Evolutionary conservation across 2,888 invertebrate species (phyloP).

Genomic region (Patella depressa): DNA sequence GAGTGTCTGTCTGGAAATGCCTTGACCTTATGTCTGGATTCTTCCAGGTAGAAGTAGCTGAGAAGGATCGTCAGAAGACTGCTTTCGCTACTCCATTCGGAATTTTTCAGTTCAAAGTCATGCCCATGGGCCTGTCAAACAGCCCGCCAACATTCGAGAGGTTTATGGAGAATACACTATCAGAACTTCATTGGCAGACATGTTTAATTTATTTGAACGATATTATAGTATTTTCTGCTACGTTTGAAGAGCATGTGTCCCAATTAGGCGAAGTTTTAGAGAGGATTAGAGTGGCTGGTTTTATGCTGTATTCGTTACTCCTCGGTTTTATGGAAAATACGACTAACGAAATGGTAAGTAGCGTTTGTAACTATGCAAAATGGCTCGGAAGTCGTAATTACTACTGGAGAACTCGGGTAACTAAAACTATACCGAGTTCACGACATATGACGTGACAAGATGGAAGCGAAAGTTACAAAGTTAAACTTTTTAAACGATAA

Average conservation of each 20-base stretch:
- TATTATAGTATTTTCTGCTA: constrained; percentile 23
- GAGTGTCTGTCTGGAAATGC: neutral
- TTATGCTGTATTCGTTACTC: too few species aligned
- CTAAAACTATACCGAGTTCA: too few species aligned
- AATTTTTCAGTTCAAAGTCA: constrained; percentile 5
- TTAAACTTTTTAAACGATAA: too few species aligned
- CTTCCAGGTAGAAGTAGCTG: constrained; percentile 21
- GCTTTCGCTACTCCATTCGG: constrained; percentile 21
- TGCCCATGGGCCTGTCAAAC: constrained; percentile 18
- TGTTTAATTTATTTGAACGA: constrained; percentile 25
- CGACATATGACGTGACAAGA: too few species aligned
- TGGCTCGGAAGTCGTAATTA: too few species aligned
- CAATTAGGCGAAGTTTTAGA: constrained; percentile 39
- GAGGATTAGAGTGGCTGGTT: constrained; percentile 23
- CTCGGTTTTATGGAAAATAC: too few species aligned
- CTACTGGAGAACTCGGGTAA: too few species aligned
- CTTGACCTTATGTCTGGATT: constrained; percentile 24
- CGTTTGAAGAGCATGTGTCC: constrained; percentile 32
- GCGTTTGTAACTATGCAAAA: too few species aligned
- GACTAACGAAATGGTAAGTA: too few species aligned
- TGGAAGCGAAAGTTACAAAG: too few species aligned
- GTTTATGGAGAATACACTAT: constrained; percentile 23
- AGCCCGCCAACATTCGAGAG: constrained; percentile 18
- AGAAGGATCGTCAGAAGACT: constrained; percentile 18
- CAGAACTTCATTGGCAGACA: constrained; percentile 21